Evolutionary conservation across 92 coral and sea anemone species (phyloP).

Genomic region (Scolanthus callimorphus): DNA sequence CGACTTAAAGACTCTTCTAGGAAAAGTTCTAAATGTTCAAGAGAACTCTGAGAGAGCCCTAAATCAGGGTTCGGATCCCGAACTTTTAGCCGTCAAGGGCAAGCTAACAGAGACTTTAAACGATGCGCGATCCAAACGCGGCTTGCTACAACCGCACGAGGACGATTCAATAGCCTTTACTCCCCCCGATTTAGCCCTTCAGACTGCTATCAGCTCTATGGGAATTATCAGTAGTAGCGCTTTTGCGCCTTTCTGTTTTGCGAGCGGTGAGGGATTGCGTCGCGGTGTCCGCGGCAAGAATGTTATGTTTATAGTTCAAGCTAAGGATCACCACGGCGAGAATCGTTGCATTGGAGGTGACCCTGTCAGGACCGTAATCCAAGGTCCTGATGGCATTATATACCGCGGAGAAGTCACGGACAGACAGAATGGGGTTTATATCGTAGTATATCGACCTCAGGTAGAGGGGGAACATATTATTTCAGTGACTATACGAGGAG

Average conservation of each 20-base stretch:
- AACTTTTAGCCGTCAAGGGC: slow-evolving; percentile 60
- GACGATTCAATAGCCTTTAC: slow-evolving; percentile 98
- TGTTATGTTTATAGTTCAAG: slow-evolving; percentile 93
- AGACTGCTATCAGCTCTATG: slow-evolving; percentile 95
- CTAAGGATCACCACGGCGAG: slow-evolving; percentile 96
- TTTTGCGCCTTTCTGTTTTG: slow-evolving; percentile 79
- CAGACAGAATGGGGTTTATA: slow-evolving; percentile 97
- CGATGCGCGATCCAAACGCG: slow-evolving; percentile 88
- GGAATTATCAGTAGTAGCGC: slow-evolving; percentile 96
- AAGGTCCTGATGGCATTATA: slow-evolving; percentile 91
- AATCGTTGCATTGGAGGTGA: slow-evolving; percentile 98
- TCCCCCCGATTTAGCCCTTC: slow-evolving; percentile 96
- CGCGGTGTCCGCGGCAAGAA: slow-evolving; percentile 94
- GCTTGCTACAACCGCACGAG: slow-evolving; percentile 83
- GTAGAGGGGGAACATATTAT: slow-evolving; percentile 86
- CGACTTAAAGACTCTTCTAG: slow-evolving; percentile 73
- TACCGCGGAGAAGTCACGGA: slow-evolving; percentile 91
- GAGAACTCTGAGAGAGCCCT: slow-evolving; percentile 78
- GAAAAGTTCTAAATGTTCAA: slow-evolving; percentile 46
- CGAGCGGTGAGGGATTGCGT: slow-evolving; percentile 90
- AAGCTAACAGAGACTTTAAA: slow-evolving; percentile 81
- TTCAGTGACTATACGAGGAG: slow-evolving; percentile 95
- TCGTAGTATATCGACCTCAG: slow-evolving; percentile 90
- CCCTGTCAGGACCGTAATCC: slow-evolving; percentile 74
- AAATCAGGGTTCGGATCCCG: slow-evolving; percentile 73